Evolutionary conservation across 2,113 vertebrate species (phyloP).

Genomic region (Probosciger aterrimus): DNA sequence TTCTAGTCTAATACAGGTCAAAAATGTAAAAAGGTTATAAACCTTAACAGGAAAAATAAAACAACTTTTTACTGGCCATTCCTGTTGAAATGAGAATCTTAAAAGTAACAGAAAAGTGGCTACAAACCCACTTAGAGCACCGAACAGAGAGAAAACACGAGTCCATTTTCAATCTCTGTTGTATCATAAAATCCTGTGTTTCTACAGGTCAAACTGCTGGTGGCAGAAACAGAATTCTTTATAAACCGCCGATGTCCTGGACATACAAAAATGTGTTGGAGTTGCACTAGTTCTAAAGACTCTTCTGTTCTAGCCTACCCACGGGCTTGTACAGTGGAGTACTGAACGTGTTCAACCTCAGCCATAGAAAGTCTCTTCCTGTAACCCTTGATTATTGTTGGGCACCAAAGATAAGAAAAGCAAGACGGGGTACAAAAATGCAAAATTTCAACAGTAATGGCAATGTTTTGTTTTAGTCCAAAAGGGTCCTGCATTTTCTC

Average conservation of each 20-base stretch:
- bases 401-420: conserved; percentile 87
- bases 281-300: conserved; percentile 81
- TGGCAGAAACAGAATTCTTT: conserved; percentile 87
- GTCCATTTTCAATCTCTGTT: conserved; percentile 83
- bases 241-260: conserved; percentile 81
- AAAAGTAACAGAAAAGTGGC: conserved; percentile 86
- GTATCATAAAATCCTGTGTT: conserved; percentile 83
- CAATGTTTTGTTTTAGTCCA: conserved; percentile 91
- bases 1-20: conserved; percentile 85
- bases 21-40: conserved; percentile 84
- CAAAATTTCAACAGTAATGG: conserved; percentile 91
- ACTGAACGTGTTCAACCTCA: conserved; percentile 63
- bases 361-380: conserved; percentile 72
- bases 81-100: conserved; percentile 86
- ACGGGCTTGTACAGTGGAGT: conserved; percentile 41
- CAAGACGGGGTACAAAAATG: conserved; percentile 82
- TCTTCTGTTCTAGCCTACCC: conserved; percentile 81
- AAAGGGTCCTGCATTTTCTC: conserved; percentile 83
- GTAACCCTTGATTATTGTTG: conserved; percentile 81
- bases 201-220: conserved; percentile 81
- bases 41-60: conserved; percentile 82
- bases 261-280: conserved; percentile 75
- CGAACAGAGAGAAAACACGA: conserved; percentile 80
- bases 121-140: conserved; percentile 86
- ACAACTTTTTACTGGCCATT: conserved; percentile 88